Evolutionary conservation across 2,888 invertebrate species (phyloP), one percentile per base, ranked within the genome.

Genomic region (Sinohyriopsis cumingii): DNA sequence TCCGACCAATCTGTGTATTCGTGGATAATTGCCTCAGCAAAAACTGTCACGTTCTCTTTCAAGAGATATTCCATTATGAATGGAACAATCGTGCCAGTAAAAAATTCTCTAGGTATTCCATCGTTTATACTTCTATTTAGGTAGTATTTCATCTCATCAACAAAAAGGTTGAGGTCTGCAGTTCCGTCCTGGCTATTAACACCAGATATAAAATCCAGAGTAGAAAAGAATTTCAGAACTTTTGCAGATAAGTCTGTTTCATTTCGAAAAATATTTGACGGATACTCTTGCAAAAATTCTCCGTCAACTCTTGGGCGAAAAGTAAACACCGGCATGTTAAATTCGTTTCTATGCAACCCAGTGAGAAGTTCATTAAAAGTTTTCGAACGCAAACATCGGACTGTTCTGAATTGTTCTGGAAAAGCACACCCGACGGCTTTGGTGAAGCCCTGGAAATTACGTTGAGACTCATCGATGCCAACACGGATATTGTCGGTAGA

Each of bases 291-390:
- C 78, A 97, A 91, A 90, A 97, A 96, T 67, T 94, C 93, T 2
- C 96, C 96, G 87, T 97, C 97, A 66, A 96, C 94, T 19, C 96
- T 96, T 0, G 97, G 96, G 1, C 95, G 95, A 5, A 96, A 96
- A 0, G 96, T 95, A 87, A 96, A 53, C 18, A 54, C 53, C n/a
- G 62, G 54, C 20, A 54, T 3, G n/a, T n/a, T 9, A 9, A 59
- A 54, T 24, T 66, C 64, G 3, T 66, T 28, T 68, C 63, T 76
- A 63, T 68, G 72, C n/a, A 64, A 33, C 15, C 45, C 45, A 45
- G 15, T 15, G 45, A 45, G 3, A 45, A 45, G 45, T 45, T 45
- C 45, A 45, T 45, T 15, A 45, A 45, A 45, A 45, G 45, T 2
- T 45, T 45, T 45, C 15, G 45, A 45, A 15, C 45, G 45, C 45